Percentiles rank a stretch among this genome's conserved stretches.
Conservation (phyloP, 1,140 invertebrate genomes). For the Caenorhabditis briggsae region DNA sequence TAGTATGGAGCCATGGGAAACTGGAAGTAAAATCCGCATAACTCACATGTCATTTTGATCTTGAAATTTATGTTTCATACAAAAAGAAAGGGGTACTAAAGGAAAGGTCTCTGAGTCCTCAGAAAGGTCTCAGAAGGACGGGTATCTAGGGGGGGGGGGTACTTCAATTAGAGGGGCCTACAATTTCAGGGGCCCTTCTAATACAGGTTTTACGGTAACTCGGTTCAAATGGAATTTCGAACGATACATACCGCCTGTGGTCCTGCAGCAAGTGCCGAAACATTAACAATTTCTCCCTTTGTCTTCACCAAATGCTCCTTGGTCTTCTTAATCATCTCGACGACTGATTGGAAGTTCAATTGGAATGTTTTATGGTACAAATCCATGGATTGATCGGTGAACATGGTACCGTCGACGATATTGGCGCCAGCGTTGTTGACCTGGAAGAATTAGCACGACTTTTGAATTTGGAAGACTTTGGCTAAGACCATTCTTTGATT, state of each 20-base stretch:
- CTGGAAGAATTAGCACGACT: slow-evolving; percentile 1
- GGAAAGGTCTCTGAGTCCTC: no score
- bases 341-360: slow-evolving; percentile 65
- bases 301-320: slow-evolving; percentile 62
- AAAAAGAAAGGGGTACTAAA: no score
- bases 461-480: background rate
- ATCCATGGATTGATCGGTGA: slow-evolving; percentile 63
- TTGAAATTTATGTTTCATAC: no score
- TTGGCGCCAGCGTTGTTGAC: slow-evolving; percentile 67
- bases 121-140: no score
- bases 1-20: slow-evolving; percentile 82
- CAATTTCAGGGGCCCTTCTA: no score
- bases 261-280: slow-evolving; percentile 44
- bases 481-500: no score
- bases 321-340: slow-evolving; percentile 23
- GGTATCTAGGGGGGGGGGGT: no score
- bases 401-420: slow-evolving; percentile 23
- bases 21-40: background rate
- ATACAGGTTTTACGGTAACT: no score
- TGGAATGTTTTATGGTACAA: slow-evolving; percentile 66
- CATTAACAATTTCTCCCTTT: slow-evolving; percentile 69
- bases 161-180: no score
- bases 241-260: slow-evolving; percentile 25
- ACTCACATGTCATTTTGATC: no score
- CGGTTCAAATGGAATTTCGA: no score